Percentiles rank a stretch among this genome's conserved stretches.
Evolutionary conservation across 2,888 invertebrate species (phyloP).

Genomic region (Dasysyrphus albostriatus): DNA sequence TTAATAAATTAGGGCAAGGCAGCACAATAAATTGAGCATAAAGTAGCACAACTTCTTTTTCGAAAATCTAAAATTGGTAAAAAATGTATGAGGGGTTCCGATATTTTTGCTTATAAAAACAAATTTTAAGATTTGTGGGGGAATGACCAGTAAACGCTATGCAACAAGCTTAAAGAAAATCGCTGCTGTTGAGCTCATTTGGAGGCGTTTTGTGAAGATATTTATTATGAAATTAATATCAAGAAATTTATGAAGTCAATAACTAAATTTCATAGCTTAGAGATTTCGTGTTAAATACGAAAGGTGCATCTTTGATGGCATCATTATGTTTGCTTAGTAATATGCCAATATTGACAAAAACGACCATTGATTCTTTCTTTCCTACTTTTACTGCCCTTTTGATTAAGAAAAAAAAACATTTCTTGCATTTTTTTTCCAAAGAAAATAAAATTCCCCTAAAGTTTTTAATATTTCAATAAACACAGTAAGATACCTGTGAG

Average conservation of each 20-base stretch:
- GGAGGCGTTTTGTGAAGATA: too few species aligned
- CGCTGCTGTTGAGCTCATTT: too few species aligned
- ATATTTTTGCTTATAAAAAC: too few species aligned
- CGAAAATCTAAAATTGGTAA: too few species aligned
- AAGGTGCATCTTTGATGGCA: neutral
- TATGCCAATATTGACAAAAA: neutral
- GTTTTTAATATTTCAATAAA: constrained; percentile 56
- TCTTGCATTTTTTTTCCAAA: neutral
- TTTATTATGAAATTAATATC: neutral
- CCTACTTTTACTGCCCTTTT: neutral
- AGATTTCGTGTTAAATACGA: neutral
- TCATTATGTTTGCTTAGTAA: neutral
- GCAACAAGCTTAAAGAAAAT: too few species aligned
- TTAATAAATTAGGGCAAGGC: too few species aligned
- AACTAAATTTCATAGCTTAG: too few species aligned
- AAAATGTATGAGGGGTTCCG: too few species aligned
- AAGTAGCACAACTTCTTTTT: too few species aligned
- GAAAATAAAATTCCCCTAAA: neutral
- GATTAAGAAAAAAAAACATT: neutral
- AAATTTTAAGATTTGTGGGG: too few species aligned
- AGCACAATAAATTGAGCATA: too few species aligned
- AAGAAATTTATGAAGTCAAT: neutral
- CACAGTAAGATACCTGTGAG: constrained; percentile 26
- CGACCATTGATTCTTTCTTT: neutral
- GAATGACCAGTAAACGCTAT: too few species aligned